phyloP scores from a whole-genome alignment of 2,113 vertebrate genomes.

The Phocoena phocoena region DNA sequence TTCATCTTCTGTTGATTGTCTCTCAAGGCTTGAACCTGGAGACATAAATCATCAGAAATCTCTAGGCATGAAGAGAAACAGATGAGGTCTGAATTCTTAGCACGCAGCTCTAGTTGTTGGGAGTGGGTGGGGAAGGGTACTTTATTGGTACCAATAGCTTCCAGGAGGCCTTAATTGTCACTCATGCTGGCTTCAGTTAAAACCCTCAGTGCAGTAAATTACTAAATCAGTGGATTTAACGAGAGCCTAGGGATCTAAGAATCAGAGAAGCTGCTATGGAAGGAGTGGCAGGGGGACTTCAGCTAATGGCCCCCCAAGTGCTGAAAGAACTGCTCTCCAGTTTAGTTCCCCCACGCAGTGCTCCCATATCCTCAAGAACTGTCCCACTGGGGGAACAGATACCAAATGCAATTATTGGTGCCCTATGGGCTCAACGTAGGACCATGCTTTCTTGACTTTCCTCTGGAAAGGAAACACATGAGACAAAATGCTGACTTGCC shows the following conservation, averaged over 20 bases:
- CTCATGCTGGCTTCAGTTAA: background rate
- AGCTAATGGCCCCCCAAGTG: background rate
- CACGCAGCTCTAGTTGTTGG: background rate
- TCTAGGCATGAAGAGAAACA: slow-evolving; percentile 11
- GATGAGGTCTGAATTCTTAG: background rate
- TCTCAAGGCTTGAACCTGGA: background rate
- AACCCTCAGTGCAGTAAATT: background rate
- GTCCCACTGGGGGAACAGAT: background rate
- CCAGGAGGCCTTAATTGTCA: background rate
- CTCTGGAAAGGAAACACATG: background rate
- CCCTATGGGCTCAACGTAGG: background rate
- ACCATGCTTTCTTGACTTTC: background rate
- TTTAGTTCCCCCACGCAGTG: background rate
- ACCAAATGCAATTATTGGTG: background rate
- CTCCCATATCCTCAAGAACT: background rate
- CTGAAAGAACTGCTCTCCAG: background rate
- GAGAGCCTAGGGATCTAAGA: background rate
- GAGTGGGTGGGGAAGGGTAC: too few relatives aligned
- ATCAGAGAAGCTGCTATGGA: background rate
- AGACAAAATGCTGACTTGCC: slow-evolving; percentile 8
- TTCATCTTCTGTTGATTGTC: background rate
- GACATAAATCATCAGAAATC: slow-evolving; percentile 16
- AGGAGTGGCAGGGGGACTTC: background rate
- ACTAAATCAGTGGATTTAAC: slow-evolving; percentile 36
- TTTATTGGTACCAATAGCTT: background rate